These are phyloP conservation scores for Lepidochitona cinerea DNA, from an alignment of 2,888 invertebrate genomes.

Conservation along the genomic window DNA sequence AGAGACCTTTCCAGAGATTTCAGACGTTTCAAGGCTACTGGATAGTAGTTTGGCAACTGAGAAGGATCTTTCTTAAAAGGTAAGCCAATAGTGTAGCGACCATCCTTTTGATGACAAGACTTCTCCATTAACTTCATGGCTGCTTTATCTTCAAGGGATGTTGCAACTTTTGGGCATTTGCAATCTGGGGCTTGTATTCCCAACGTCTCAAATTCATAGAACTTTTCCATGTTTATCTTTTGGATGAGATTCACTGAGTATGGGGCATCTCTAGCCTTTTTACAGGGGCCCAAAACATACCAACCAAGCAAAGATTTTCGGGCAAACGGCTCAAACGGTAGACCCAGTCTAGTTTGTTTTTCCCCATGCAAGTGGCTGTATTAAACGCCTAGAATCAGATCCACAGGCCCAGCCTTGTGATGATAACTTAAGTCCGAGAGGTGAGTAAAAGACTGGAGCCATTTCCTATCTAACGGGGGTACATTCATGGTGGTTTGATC, in stretches of 20 bases:
- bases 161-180: background rate
- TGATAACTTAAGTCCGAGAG: background rate
- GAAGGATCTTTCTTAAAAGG: background rate
- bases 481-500: conserved; percentile 17
- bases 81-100: background rate
- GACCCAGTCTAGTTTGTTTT: background rate
- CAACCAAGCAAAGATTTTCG: background rate
- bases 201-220: background rate
- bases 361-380: conserved; percentile 18
- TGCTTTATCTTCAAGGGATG: background rate
- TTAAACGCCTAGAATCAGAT: conserved; percentile 12
- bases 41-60: conserved; percentile 11
- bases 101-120: background rate
- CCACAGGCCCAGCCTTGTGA: conserved; percentile 14
- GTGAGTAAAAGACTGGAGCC: background rate
- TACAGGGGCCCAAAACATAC: background rate
- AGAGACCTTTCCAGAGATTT: conserved; percentile 12
- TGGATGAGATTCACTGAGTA: background rate
- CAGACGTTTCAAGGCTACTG: conserved; percentile 6
- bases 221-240: background rate
- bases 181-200: background rate
- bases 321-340: background rate
- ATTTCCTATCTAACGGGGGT: conserved; percentile 4
- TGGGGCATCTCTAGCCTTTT: background rate
- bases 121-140: background rate